Evolutionary conservation across 1,140 invertebrate species (phyloP).

Genomic region (Hyles vespertilio): DNA sequence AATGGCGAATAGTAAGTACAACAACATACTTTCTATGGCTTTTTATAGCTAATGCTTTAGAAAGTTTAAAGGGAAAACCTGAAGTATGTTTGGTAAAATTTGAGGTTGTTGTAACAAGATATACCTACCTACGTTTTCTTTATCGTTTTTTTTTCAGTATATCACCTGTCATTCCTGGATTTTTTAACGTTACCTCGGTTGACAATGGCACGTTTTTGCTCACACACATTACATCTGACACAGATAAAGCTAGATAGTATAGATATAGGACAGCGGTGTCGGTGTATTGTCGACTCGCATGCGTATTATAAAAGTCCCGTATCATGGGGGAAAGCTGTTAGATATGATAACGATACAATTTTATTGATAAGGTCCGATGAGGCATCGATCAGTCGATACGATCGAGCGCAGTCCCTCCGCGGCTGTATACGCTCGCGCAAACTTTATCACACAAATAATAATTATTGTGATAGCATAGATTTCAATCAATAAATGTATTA

Average conservation of each 20-base stretch:
- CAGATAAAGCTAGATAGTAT: conserved; percentile 47
- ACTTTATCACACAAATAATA: conserved; percentile 18
- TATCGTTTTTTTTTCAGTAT: conserved; percentile 7
- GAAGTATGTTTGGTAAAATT: too few relatives aligned
- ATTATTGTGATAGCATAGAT: conserved; percentile 3
- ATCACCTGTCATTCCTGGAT: conserved; percentile 47
- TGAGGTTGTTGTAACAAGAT: too few relatives aligned
- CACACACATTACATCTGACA: conserved; percentile 45
- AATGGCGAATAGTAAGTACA: too few relatives aligned
- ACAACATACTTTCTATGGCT: too few relatives aligned
- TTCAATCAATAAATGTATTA: conserved; percentile 4
- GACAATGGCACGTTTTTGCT: conserved; percentile 29
- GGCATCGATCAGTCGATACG: conserved; percentile 68
- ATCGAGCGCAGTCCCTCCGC: conserved; percentile 38
- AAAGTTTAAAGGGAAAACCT: too few relatives aligned
- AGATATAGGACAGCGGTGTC: conserved; percentile 36
- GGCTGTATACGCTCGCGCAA: conserved; percentile 15
- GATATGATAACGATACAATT: conserved; percentile 72
- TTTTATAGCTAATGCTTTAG: too few relatives aligned
- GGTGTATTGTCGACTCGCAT: conserved; percentile 29
- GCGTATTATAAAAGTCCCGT: conserved; percentile 63
- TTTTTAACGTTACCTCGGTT: conserved; percentile 30
- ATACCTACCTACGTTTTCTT: too few relatives aligned
- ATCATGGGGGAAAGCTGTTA: conserved; percentile 70
- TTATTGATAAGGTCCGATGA: conserved; percentile 67